Conservation (phyloP, 2,113 vertebrate species). For the Otolemur garnettii region DNA sequence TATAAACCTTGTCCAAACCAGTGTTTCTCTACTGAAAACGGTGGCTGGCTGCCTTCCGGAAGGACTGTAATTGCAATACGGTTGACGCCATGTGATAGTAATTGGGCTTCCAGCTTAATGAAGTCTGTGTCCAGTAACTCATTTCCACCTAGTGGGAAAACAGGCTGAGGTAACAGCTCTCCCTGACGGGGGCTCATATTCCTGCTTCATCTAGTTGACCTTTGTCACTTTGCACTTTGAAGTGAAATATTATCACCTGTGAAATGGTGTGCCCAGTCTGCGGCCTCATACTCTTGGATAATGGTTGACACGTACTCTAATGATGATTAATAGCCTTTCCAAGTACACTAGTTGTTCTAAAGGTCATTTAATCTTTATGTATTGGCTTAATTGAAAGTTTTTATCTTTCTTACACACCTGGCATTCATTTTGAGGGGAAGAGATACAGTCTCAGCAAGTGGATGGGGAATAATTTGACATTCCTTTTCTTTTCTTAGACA, state of each 20-base stretch:
- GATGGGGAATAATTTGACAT: constrained; percentile 48
- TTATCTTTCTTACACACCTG: constrained; percentile 58
- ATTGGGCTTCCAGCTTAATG: constrained; percentile 89
- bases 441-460: background rate
- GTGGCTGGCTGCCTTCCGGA: constrained; percentile 75
- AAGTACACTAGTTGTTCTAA: constrained; percentile 82
- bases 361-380: constrained; percentile 84
- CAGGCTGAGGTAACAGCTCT: constrained; percentile 79
- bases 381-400: constrained; percentile 76
- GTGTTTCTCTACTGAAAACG: constrained; percentile 88
- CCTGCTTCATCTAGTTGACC: constrained; percentile 74
- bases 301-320: constrained; percentile 67
- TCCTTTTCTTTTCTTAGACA: constrained; percentile 27
- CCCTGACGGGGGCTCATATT: constrained; percentile 79
- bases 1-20: constrained; percentile 88
- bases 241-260: constrained; percentile 71
- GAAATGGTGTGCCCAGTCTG: constrained; percentile 53
- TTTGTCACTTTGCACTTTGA: constrained; percentile 84
- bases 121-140: constrained; percentile 84
- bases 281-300: constrained; percentile 65
- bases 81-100: constrained; percentile 87
- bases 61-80: constrained; percentile 77
- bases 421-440: constrained; percentile 46
- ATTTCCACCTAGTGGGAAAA: constrained; percentile 84
- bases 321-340: constrained; percentile 83